Conservation (phyloP, 2,888 invertebrate genomes). For the Luffia ferchaultella region DNA sequence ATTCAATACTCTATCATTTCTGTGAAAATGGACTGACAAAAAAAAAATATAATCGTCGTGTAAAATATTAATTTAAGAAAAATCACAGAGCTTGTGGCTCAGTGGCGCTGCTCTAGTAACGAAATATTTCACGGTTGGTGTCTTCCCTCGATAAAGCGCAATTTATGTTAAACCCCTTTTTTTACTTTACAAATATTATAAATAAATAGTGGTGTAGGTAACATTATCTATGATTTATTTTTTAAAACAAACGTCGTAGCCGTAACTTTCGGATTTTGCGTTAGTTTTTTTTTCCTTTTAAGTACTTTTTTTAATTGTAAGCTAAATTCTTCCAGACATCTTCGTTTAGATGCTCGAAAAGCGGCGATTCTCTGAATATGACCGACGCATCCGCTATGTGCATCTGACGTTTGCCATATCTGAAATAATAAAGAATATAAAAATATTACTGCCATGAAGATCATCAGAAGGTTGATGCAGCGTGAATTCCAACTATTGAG, state of each 20-base stretch:
- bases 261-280: background rate
- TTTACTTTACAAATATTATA: background rate
- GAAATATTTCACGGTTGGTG: background rate
- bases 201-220: background rate
- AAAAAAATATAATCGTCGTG: background rate
- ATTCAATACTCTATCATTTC: too few relatives aligned
- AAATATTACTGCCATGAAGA: too few relatives aligned
- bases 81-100: too few relatives aligned
- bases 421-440: constrained; percentile 23
- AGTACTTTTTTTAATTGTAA: constrained; percentile 29
- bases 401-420: constrained; percentile 56
- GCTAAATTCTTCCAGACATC: constrained; percentile 41
- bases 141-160: background rate
- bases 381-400: constrained; percentile 54
- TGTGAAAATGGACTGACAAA: background rate
- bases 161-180: background rate
- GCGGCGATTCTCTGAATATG: constrained; percentile 47
- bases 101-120: background rate
- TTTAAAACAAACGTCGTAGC: background rate
- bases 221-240: background rate
- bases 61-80: background rate
- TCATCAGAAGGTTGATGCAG: too few relatives aligned
- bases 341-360: constrained; percentile 38
- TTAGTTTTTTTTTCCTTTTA: background rate
- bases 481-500: too few relatives aligned